Evolutionary conservation across 2,888 invertebrate species (phyloP), one percentile per base, ranked within the genome.

Genomic region (Cabera pusaria): DNA sequence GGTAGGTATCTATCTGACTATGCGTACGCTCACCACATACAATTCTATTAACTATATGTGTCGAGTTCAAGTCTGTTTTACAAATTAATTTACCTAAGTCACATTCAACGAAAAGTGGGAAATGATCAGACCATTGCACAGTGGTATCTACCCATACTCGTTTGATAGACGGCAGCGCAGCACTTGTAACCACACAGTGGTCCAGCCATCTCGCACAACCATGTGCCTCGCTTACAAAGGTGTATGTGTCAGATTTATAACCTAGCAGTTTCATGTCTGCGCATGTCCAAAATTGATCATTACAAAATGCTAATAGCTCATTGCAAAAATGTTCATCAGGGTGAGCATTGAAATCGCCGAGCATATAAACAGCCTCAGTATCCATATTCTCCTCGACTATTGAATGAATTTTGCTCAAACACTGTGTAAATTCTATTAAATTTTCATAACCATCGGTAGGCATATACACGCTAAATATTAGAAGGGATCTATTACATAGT

Each of bases 311-410:
- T 10, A 10, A 2, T 10, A 23, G 11, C 11, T 23, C 11, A 3
- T 4, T 5, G 9, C 11, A 9, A 11, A 23, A 23, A 8, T 5
- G 10, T 4, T 9, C 23, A 6, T 5, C 9, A 6, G 23, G 11
- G 5, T 9, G 6, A 9, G 11, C 14, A 14, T 14, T 14, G 4
- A 14, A 14, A 14, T 14, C 14, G 14, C 14, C 14, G 2, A 14
- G 4, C 5, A 23, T 23, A 23, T 11, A 23, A 4, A 23, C 11
- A 5, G 23, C 5, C 5, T 23, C 24, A 10, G 11, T 20, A 6
- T 28, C 29, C 11, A 4, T 23, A 27, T 33, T 19, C 16, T 34
- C 32, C n/a, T 37, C 27, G 5, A 40, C 14, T 18, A 40, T 40
- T 2, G 28, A 21, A 18, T 25, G 27, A 8, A 39, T 36, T 29